A percentile compares a stretch with the other conserved stretches of the same genome.
Evolutionary conservation across 2,888 invertebrate genomes (phyloP).

Genomic region (Exephanes ischioxanthus): DNA sequence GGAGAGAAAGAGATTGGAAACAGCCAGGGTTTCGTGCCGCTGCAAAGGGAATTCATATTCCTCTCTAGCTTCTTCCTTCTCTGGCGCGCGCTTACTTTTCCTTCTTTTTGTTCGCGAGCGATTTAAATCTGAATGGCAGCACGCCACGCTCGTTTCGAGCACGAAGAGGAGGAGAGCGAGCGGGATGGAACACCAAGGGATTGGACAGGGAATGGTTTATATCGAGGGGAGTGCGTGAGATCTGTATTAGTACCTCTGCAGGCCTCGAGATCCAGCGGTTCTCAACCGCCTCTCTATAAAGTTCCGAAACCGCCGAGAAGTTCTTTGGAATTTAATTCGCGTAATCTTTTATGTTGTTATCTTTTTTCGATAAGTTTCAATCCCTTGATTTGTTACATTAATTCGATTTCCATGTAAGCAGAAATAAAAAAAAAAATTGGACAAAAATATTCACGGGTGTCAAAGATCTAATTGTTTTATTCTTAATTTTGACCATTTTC

Average conservation of each 20-base stretch:
- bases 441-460: not conserved
- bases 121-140: constrained; percentile 84
- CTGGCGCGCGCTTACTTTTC: constrained; percentile 55
- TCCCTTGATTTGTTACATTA: not conserved
- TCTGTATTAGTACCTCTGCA: constrained; percentile 83
- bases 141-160: constrained; percentile 78
- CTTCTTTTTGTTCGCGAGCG: constrained; percentile 77
- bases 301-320: too few species aligned
- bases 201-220: constrained; percentile 81
- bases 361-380: too few species aligned
- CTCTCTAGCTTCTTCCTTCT: constrained; percentile 56
- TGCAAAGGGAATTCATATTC: constrained; percentile 77
- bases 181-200: constrained; percentile 57
- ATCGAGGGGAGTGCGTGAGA: constrained; percentile 84
- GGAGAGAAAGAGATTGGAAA: constrained; percentile 80
- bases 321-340: too few species aligned
- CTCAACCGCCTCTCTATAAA: constrained; percentile 70
- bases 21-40: constrained; percentile 79
- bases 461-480: not conserved
- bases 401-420: not conserved
- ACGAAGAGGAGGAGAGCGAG: constrained; percentile 55
- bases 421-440: too few species aligned
- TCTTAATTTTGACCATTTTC: too few species aligned
- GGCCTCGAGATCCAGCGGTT: constrained; percentile 72
- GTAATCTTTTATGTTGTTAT: too few species aligned